phyloP scores from a whole-genome alignment of 2,888 invertebrate species.

The Synergus gifuensis region DNA sequence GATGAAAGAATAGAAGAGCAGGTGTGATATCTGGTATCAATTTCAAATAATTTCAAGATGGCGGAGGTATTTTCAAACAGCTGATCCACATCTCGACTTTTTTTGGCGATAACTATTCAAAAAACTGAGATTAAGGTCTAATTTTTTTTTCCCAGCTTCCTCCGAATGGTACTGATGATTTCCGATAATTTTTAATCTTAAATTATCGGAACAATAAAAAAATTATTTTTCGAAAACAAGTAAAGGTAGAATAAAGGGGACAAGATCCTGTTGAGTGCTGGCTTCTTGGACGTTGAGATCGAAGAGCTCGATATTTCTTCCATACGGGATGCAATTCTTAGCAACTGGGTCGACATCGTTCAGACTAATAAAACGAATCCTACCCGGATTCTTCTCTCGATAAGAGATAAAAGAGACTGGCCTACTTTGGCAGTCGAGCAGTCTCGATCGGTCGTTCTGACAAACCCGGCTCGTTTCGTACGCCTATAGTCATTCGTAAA shows the following conservation, averaged over 20 bases:
- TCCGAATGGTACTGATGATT: not conserved
- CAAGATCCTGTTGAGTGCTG: conserved; percentile 7
- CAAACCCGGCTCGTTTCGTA: conserved; percentile 5
- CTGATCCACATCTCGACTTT: not conserved
- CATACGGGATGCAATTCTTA: conserved; percentile 53
- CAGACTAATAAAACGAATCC: conserved; percentile 50
- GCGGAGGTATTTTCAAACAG: not conserved
- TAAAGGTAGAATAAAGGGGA: not conserved
- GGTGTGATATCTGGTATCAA: not conserved
- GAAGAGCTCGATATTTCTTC: conserved; percentile 46
- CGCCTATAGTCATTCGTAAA: not conserved
- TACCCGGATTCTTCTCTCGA: conserved; percentile 56
- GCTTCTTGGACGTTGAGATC: conserved; percentile 48
- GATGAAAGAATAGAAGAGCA: not conserved
- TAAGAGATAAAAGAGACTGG: conserved; percentile 54
- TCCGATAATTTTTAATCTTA: not conserved
- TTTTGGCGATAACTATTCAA: not conserved
- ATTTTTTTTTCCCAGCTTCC: not conserved
- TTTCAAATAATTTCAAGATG: not conserved
- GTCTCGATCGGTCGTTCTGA: conserved; percentile 47
- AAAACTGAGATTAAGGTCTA: not conserved
- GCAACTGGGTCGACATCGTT: conserved; percentile 53
- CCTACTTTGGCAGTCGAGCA: conserved; percentile 51
- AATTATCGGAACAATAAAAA: not conserved
- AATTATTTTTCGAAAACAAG: not conserved